Percentiles rank a stretch among this genome's conserved stretches.
Conservation (phyloP, 2,797 vertebrate genomes). For the Catamblyrhynchus diadema region DNA sequence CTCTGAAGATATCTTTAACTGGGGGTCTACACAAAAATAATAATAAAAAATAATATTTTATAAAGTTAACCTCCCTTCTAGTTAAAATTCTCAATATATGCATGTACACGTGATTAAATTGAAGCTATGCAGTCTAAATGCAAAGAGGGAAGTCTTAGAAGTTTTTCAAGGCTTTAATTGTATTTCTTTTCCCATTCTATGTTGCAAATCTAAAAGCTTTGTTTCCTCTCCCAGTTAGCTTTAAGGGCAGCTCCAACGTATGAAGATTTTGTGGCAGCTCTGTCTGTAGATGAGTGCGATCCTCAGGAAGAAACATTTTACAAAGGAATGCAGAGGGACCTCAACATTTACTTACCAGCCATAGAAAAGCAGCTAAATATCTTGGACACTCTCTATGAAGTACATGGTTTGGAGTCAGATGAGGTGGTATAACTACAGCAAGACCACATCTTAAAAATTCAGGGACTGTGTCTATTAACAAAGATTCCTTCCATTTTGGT, state of each 20-base stretch:
- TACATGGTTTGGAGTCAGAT: conserved; percentile 93
- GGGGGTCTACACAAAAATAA: neutral
- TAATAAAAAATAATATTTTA: neutral
- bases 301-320: conserved; percentile 85
- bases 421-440: conserved; percentile 88
- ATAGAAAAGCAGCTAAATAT: conserved; percentile 92
- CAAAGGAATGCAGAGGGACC: conserved; percentile 87
- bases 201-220: neutral
- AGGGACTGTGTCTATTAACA: conserved; percentile 68
- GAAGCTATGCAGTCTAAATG: neutral
- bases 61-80: neutral
- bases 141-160: neutral
- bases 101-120: fast-evolving
- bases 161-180: neutral
- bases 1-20: neutral
- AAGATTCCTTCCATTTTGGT: neutral
- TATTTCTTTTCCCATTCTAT: neutral
- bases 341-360: conserved; percentile 90
- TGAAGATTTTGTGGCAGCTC: conserved; percentile 87
- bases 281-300: conserved; percentile 85
- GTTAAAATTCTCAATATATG: neutral
- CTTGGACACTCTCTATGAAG: conserved; percentile 90
- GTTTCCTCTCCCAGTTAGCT: conserved; percentile 83
- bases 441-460: conserved; percentile 51
- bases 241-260: conserved; percentile 93